A percentile compares a stretch with the other conserved stretches of the same genome.
Conservation (phyloP, 2,113 vertebrate genomes). For the Piaya cayana region DNA sequence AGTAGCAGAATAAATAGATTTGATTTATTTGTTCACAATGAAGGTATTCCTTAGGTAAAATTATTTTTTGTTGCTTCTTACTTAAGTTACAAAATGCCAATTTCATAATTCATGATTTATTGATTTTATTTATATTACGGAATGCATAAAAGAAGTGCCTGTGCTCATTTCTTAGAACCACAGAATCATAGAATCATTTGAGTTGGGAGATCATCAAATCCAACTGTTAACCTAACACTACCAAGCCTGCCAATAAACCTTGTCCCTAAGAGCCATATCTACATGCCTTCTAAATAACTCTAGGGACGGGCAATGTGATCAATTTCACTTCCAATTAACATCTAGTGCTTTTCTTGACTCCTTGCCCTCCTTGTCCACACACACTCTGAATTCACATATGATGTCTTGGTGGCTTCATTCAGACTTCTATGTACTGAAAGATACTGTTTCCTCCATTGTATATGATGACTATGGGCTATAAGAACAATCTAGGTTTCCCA, state of each 20-base stretch:
- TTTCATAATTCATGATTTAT: not conserved
- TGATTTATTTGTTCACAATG: constrained; percentile 7
- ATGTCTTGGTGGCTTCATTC: not conserved
- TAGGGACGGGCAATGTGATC: not conserved
- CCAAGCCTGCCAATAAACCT: not conserved
- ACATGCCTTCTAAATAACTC: not conserved
- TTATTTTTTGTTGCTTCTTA: not conserved
- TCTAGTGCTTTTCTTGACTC: not conserved
- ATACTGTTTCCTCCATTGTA: not conserved
- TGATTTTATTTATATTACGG: not conserved
- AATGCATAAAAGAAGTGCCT: not conserved
- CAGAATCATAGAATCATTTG: not conserved
- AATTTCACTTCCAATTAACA: not conserved
- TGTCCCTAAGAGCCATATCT: not conserved
- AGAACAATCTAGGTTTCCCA: not conserved
- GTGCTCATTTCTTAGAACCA: not conserved
- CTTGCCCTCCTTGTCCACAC: not conserved
- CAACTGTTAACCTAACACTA: not conserved
- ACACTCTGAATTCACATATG: not conserved
- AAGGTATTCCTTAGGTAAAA: not conserved
- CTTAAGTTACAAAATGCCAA: not conserved
- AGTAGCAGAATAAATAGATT: not conserved
- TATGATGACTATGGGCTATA: not conserved
- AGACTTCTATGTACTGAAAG: not conserved
- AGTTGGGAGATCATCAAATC: not conserved